phyloP scores from a whole-genome alignment of 2,113 vertebrate species.

The Siniperca chuatsi region DNA sequence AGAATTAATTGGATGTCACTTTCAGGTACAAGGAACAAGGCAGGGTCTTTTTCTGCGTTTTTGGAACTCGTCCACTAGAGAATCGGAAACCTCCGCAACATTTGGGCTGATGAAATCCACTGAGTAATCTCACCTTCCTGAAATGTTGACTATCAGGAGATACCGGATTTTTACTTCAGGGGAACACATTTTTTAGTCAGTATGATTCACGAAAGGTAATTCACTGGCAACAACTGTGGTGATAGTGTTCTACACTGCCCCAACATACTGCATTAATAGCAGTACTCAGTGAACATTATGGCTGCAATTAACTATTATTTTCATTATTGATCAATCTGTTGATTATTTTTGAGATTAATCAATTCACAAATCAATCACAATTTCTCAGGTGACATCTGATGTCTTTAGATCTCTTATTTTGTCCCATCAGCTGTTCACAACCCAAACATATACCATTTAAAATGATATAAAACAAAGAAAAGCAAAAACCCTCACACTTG shows the following conservation, averaged over 20 bases:
- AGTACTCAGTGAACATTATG: neutral
- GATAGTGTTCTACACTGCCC: too few relatives aligned
- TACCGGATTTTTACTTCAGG: neutral
- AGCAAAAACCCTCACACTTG: neutral
- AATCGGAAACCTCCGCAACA: neutral
- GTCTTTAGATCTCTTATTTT: neutral
- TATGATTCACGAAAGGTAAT: neutral
- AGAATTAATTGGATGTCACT: constrained; percentile 80
- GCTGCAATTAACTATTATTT: neutral
- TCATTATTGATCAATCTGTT: neutral
- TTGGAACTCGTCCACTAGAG: neutral
- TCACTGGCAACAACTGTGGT: neutral
- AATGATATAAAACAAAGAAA: neutral
- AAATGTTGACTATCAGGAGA: neutral
- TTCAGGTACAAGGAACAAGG: constrained; percentile 62
- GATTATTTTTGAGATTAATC: neutral
- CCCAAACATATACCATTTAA: neutral
- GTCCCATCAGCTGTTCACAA: neutral
- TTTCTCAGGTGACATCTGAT: too few relatives aligned
- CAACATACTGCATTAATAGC: neutral
- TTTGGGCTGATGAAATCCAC: neutral
- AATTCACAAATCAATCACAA: neutral
- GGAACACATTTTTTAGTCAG: neutral
- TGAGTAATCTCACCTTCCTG: neutral
- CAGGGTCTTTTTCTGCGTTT: constrained; percentile 7